phyloP scores from a whole-genome alignment of 2,797 vertebrate genomes.

The Pseudocheirus occidentalis region DNA sequence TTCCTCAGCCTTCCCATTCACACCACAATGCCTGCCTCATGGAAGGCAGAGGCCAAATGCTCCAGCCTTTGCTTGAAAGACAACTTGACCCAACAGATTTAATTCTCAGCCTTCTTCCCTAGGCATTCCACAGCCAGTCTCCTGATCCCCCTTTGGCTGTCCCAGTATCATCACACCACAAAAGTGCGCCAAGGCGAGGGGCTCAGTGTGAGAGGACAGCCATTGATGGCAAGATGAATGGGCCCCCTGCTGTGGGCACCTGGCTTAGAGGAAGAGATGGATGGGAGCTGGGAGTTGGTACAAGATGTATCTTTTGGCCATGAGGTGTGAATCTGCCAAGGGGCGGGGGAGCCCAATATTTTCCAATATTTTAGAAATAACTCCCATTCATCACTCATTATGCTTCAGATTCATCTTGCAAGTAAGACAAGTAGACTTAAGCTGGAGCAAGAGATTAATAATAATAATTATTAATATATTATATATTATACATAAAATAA shows the following conservation, averaged over 20 bases:
- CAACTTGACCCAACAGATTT: background rate
- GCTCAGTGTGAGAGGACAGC: background rate
- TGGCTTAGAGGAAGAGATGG: slow-evolving; percentile 47
- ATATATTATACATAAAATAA: too few relatives aligned
- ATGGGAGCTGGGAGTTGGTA: slow-evolving; percentile 5
- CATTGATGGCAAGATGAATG: background rate
- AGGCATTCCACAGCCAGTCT: background rate
- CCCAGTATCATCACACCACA: background rate
- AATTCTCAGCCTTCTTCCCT: background rate
- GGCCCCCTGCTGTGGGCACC: background rate
- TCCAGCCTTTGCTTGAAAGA: background rate
- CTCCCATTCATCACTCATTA: slow-evolving; percentile 62
- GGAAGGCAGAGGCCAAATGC: background rate
- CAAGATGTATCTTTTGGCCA: slow-evolving; percentile 36
- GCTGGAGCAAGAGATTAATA: slow-evolving; percentile 29
- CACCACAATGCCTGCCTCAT: background rate
- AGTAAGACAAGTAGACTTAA: slow-evolving; percentile 55
- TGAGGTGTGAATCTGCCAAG: slow-evolving; percentile 53
- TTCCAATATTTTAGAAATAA: slow-evolving; percentile 53
- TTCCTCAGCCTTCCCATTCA: background rate
- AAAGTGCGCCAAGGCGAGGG: background rate
- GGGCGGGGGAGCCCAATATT: slow-evolving; percentile 36
- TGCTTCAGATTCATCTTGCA: slow-evolving; percentile 57
- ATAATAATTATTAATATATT: too few relatives aligned
- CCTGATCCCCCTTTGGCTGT: background rate